A percentile compares a stretch with the other conserved stretches of the same genome.
Evolutionary conservation across 2,797 vertebrate species (phyloP).

Genomic region (Phoxinus dragarum): DNA sequence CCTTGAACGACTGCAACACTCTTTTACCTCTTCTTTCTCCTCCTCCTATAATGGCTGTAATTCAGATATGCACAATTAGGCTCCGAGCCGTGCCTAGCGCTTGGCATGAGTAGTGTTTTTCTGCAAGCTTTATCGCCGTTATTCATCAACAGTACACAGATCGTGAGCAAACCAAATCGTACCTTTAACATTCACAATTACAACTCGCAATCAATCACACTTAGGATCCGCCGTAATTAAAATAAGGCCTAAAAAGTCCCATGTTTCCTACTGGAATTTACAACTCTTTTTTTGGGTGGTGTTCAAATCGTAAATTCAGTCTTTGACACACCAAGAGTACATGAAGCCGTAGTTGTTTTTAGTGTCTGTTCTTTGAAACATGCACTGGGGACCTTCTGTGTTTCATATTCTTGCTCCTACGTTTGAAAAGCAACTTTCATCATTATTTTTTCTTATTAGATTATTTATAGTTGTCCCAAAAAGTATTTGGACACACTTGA

Average conservation of each 20-base stretch:
- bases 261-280: not conserved
- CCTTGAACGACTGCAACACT: slow-evolving; percentile 4
- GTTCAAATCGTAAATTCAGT: not conserved
- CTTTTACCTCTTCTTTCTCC: not conserved
- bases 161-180: not conserved
- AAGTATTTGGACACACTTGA: not conserved
- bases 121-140: not conserved
- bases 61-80: not conserved
- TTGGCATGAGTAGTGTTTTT: not conserved
- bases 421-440: not conserved
- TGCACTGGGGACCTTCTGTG: not conserved
- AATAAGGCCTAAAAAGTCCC: not conserved
- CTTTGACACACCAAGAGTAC: not conserved
- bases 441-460: not conserved
- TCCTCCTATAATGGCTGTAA: not conserved
- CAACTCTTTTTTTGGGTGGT: too few relatives aligned
- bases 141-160: not conserved
- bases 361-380: slow-evolving; percentile 21
- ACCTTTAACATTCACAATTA: not conserved
- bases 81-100: not conserved
- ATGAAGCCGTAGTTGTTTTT: not conserved
- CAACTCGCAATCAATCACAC: too few relatives aligned
- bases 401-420: not conserved
- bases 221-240: not conserved
- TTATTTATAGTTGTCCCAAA: not conserved